phyloP scores from a whole-genome alignment of 1,140 invertebrate species.

The Caerostris extrusa region DNA sequence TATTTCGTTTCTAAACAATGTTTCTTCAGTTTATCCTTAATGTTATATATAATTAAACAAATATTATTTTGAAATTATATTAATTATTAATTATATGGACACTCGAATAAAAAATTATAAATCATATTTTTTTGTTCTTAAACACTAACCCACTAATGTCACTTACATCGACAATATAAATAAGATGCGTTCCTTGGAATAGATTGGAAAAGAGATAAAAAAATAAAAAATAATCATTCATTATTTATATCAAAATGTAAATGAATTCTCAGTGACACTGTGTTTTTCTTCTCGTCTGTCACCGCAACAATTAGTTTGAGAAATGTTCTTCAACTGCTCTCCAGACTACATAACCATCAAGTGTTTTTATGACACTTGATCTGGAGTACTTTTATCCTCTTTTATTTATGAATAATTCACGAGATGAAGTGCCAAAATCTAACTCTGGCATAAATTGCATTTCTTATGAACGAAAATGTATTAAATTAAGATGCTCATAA shows the following conservation, averaged over 20 bases:
- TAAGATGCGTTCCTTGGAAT: not conserved
- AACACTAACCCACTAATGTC: too few species aligned
- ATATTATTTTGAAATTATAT: too few species aligned
- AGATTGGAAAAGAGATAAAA: not conserved
- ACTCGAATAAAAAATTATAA: too few species aligned
- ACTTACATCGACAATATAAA: not conserved
- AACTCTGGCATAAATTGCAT: not conserved
- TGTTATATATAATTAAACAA: too few species aligned
- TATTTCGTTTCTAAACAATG: too few species aligned
- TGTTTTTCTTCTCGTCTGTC: not conserved
- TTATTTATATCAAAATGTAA: not conserved
- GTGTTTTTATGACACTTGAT: not conserved
- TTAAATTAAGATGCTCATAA: not conserved
- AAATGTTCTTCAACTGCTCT: not conserved
- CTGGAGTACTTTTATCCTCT: not conserved
- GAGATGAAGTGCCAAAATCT: not conserved
- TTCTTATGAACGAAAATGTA: not conserved
- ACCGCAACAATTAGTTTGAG: not conserved
- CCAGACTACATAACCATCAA: not conserved
- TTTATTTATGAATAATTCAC: slow-evolving; percentile 29
- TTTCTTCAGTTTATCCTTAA: too few species aligned
- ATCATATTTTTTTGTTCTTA: too few species aligned
- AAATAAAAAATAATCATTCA: not conserved
- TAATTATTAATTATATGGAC: too few species aligned
- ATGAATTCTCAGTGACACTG: not conserved